Evolutionary conservation across 2,797 vertebrate species (phyloP).

Genomic region (Cichlasoma orientale): DNA sequence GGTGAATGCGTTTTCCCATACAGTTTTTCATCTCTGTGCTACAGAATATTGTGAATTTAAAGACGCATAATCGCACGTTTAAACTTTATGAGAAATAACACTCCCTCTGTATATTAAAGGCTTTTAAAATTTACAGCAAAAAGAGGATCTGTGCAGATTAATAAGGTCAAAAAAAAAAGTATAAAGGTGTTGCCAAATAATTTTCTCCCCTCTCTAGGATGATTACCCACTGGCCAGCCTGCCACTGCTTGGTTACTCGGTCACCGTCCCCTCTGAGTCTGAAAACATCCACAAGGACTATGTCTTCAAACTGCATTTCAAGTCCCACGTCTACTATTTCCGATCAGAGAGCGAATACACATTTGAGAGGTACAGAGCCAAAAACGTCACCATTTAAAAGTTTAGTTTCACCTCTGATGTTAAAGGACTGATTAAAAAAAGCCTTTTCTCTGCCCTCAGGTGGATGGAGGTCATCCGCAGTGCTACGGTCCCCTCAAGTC

Average conservation of each 20-base stretch:
- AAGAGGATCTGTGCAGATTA: not conserved
- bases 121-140: not conserved
- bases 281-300: constrained; percentile 99
- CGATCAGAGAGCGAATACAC: constrained; percentile 97
- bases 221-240: constrained; percentile 97
- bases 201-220: constrained; percentile 79
- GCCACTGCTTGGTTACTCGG: constrained; percentile 93
- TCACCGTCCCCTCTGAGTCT: constrained; percentile 91
- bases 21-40: not conserved
- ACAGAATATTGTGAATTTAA: not conserved
- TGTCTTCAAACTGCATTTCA: constrained; percentile 98
- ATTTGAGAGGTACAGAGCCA: constrained; percentile 87
- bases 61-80: not conserved
- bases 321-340: constrained; percentile 98
- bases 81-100: not conserved
- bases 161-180: not conserved
- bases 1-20: constrained; percentile 22
- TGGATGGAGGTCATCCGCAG: constrained; percentile 99
- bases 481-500: constrained; percentile 88
- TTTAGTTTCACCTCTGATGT: not conserved
- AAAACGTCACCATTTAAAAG: not conserved
- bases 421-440: not conserved
- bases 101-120: not conserved
- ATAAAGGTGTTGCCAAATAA: not conserved
- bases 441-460: constrained; percentile 68